Conservation (phyloP, 2,797 vertebrate species). For the Neoniphon sammara region DNA sequence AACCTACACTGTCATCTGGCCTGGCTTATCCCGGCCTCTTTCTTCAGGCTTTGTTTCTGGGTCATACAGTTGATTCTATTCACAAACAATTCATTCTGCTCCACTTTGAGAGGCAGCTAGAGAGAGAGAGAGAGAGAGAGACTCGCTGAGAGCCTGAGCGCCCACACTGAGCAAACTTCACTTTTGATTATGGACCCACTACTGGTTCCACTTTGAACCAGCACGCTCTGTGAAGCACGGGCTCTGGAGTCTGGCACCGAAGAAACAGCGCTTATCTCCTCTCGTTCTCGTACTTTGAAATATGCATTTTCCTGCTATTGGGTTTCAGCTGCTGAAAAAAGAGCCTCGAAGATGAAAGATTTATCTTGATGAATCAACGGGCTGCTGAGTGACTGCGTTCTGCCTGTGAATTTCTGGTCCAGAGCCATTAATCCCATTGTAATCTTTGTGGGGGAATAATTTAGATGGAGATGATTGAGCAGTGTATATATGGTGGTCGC, state of each 20-base stretch:
- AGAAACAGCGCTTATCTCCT: constrained; percentile 17
- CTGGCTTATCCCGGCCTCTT: constrained; percentile 16
- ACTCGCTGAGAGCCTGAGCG: constrained; percentile 48
- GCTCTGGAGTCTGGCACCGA: constrained; percentile 3
- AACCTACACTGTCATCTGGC: constrained; percentile 30
- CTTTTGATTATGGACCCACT: constrained; percentile 68
- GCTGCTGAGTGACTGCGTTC: neutral
- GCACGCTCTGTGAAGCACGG: constrained; percentile 39
- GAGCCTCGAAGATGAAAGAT: neutral
- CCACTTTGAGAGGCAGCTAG: constrained; percentile 56
- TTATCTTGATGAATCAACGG: neutral
- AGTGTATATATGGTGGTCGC: neutral
- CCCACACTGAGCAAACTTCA: constrained; percentile 68
- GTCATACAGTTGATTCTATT: constrained; percentile 62
- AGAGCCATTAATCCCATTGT: constrained; percentile 1
- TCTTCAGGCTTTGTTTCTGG: constrained; percentile 67
- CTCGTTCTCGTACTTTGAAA: neutral
- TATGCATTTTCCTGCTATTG: neutral
- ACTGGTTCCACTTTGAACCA: constrained; percentile 64
- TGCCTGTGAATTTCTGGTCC: neutral
- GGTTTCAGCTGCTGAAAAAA: neutral
- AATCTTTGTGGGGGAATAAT: neutral
- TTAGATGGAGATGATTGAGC: neutral
- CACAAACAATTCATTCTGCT: constrained; percentile 63
- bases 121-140: constrained; percentile 54